These are phyloP conservation scores for Atherinomorus stipes DNA, from an alignment of 2,113 vertebrate species.

Conservation along the genomic window DNA sequence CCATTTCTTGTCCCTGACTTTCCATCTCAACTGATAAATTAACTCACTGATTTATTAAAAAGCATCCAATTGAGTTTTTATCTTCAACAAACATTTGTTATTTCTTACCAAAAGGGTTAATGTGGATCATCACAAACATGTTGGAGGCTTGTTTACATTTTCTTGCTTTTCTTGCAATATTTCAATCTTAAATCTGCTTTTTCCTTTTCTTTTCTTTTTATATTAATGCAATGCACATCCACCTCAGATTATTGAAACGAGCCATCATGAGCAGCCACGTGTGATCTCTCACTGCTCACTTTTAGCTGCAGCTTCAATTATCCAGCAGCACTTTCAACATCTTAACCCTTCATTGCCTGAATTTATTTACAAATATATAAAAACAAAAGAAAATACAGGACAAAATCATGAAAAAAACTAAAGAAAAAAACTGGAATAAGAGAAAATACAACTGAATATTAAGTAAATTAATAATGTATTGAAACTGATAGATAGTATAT, in stretches of 20 bases:
- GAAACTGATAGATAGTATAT: no score
- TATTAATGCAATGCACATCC: neutral
- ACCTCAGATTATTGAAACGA: fast-evolving
- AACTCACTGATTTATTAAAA: constrained; percentile 11
- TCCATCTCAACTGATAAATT: neutral
- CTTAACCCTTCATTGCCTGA: no score
- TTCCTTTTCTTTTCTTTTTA: neutral
- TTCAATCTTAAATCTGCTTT: neutral
- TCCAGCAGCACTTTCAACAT: no score
- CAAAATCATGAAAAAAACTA: no score
- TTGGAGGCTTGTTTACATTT: neutral
- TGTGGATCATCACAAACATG: neutral
- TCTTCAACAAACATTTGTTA: constrained; percentile 15
- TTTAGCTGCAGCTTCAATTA: no score
- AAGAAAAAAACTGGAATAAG: no score
- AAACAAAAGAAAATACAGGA: no score
- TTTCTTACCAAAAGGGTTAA: neutral
- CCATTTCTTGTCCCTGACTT: constrained; percentile 7
- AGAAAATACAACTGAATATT: no score
- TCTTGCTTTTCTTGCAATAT: neutral
- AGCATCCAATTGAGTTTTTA: constrained; percentile 1
- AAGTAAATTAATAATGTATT: no score
- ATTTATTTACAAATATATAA: no score
- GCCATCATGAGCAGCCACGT: neutral
- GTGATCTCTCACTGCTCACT: no score